Evolutionary conservation across 1,140 invertebrate species (phyloP), one percentile per base, ranked within the genome.

Genomic region (Drosophila pallidifrons): DNA sequence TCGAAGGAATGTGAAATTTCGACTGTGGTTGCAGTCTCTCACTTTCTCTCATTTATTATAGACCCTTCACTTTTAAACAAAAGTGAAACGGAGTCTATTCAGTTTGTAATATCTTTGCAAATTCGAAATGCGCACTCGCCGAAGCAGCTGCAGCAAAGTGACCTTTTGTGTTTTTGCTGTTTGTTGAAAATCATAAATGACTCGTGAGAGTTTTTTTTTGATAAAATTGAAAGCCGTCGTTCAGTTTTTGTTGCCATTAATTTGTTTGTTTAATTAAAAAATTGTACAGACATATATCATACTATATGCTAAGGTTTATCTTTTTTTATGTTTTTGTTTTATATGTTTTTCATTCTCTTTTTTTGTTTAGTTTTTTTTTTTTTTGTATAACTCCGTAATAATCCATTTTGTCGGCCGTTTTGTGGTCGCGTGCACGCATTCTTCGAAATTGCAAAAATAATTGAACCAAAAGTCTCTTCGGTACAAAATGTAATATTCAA

Each of bases 251-350:
- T 91, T 82, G 88, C 83, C 83, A 88, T 88, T 88, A 88, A 83
- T 88, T 88, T 77, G 64, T 82, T 83, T 88, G 77, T 88, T 88
- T 87, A 87, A 88, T 88, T 89, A 83, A 88, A 87, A 88, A 88
- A 88, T 88, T 88, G 77, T 88, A 88, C 83, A 88, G 83, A 88
- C 83, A 88, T 88, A 87, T 87, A 88, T 88, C 77, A 88, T 88
- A 83, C 80, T 88, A 88, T 88, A 88, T 88, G 83, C 83, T 88
- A 88, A 75, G 75, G 80, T 80, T 75, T 58, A 63, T 65, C 45
- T 46, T 43, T 64, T 64, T 63, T 72, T 80, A 25, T 25, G 20
- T 25, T 54, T 43, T 75, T 74, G 25, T 70, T 59, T 72, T 68
- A 5, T 54, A 68, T 46, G 35, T 54, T 38, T 70, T 58, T 32